Evolutionary conservation across 2,797 vertebrate genomes (phyloP), one percentile per base, ranked within the genome.

Genomic region (Pangasius larnaudii): DNA sequence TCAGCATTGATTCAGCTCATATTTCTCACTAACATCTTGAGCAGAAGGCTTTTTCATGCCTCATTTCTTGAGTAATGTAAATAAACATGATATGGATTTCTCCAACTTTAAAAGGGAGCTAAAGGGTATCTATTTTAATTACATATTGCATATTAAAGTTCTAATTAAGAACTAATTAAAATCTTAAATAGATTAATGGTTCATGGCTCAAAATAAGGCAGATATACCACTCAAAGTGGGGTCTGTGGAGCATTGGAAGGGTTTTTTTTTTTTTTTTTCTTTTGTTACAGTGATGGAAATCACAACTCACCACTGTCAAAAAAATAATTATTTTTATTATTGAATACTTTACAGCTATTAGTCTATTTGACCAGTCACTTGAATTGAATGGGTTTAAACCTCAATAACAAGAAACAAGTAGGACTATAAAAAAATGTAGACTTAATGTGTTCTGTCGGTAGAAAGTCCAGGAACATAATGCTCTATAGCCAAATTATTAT

Each of bases 11-110:
- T 78, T 78, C 61, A 67, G n/a, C 24, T 63, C 71, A 67, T 67
- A 69, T 46, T 83, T 85, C 87, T 79, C 27, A 42, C 59, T 42
- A 53, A 51, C 56, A 53, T 61, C 69, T 51, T 51, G 80, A 84
- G 87, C 72, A 84, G 87, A 77, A 84, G 81, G 81, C 69, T 56
- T 84, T 61, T 46, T 59, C 56, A 88, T 79, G 72, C 87, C 61
- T 88, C 82, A 78, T 88, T 83, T 56, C 72, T n/a, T 77, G 8
- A 74, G 67, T 85, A 79, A 85, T 58, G 42, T 85, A 42, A 88
- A 79, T 61, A 71, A 88, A 75, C 51, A 67, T 84, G 71, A 53
- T 85, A 75, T 69, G 69, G 78, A 84, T 84, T 84, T 67, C 51
- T 36, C 39, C 56, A 51, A 65, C 4, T 75, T 72, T 56, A 84